Evolutionary conservation across 2,888 invertebrate species (phyloP), one percentile per base, ranked within the genome.

Genomic region (Brachypalpus laphriformis): DNA sequence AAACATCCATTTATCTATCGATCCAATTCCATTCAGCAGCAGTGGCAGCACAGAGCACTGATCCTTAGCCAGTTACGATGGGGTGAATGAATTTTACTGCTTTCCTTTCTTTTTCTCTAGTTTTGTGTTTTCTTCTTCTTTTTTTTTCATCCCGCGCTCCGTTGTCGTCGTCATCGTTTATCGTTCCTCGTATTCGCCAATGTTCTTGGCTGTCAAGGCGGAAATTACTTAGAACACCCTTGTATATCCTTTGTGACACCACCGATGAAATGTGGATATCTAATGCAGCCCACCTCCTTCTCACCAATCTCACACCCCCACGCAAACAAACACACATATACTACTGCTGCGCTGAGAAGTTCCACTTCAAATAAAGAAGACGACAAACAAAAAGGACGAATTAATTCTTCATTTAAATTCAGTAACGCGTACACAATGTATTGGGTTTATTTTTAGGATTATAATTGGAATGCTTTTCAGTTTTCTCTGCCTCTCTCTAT

Each of bases 321-420:
- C n/a, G n/a, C 51, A 65, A 22, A 72, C 11, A 54, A 56, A 72
- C 25, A 66, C 40, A 78, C 57, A 56, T 20, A 71, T 25, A 68
- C 42, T 31, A 81, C 57, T 25, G 61, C 47, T 61, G 47, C 16
- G 22, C 11, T 18, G 45, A 42, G 61, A 77, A 61, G 42, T 75
- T 70, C 25, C 70, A 54, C 63, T 65, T 51, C 42, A 65, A 65
- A 65, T 63, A 63, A 74, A 25, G 63, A 75, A 66, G 77, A 66
- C 75, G 75, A 71, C 80, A 80, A 80, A 80, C 85, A 83, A 80
- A 71, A 85, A 81, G 85, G 85, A 85, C 89, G 89, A 91, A 91
- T 91, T 91, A 91, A 91, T 91, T 91, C 91, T 91, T 91, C 91
- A 91, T 91, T 91, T 91, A 91, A 91, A 91, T 91, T 91, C 91